Conservation (phyloP, 2,113 vertebrate species). For the Oxyruncus cristatus region DNA sequence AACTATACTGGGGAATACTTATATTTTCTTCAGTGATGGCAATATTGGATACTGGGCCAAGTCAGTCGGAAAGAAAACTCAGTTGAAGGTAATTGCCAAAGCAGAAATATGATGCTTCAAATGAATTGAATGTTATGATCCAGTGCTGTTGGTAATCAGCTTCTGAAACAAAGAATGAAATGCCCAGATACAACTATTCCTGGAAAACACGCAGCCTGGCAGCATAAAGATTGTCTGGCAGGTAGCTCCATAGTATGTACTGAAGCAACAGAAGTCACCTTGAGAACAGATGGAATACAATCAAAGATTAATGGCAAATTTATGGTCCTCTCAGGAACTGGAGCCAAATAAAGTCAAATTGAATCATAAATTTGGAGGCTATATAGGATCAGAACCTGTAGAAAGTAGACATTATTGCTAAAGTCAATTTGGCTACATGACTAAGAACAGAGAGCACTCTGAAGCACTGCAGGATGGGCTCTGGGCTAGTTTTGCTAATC, state of each 20-base stretch:
- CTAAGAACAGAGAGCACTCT: neutral
- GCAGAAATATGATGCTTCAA: neutral
- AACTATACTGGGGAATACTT: neutral
- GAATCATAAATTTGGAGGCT: conserved; percentile 69
- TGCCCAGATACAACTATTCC: neutral
- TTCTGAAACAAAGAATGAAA: conserved; percentile 47
- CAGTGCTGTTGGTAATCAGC: conserved; percentile 18
- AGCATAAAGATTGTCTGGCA: conserved; percentile 50
- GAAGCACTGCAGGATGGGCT: neutral
- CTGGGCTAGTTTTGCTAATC: conserved; percentile 1
- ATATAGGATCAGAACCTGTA: conserved; percentile 41
- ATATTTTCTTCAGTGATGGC: neutral
- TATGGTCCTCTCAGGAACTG: conserved; percentile 63
- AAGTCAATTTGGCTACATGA: conserved; percentile 65
- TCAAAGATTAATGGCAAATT: conserved; percentile 73
- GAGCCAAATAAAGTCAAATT: conserved; percentile 71
- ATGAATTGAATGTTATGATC: conserved; percentile 13
- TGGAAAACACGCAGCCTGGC: neutral
- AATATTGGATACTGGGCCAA: neutral
- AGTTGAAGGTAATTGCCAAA: neutral
- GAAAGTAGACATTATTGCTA: conserved; percentile 60
- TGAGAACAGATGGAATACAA: conserved; percentile 71
- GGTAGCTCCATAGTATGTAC: neutral
- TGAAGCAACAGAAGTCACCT: conserved; percentile 70
- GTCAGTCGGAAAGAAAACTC: neutral